Evolutionary conservation across 2,797 vertebrate species (phyloP), one percentile per base, ranked within the genome.

Genomic region (Coreius guichenoti): DNA sequence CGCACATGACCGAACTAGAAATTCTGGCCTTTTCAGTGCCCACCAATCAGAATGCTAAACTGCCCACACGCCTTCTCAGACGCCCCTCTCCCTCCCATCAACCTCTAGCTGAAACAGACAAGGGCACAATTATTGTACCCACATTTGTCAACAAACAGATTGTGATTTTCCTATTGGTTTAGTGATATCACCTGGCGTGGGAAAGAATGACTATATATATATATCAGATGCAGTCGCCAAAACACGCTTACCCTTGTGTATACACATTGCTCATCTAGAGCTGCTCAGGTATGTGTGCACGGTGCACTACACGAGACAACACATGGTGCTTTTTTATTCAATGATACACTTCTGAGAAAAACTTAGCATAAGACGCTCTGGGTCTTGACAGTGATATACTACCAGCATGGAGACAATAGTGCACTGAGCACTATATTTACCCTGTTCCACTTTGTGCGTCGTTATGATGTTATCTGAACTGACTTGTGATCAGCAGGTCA

Each of bases 1-100:
- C 13, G 33, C 91, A 82, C 89, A 89, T 93, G 92, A 89, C 88
- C 81, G 85, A 16, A 54, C 54, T 70, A 82, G 26, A 80, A 82
- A 79, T 87, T 87, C 89, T 89, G 91, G 91, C 85, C 58, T 83
- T 54, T 81, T 78, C 2, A n/a, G 49, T 76, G 80, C 90, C 86
- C 54, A 88, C 94, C 95, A 94, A 95, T 95, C 84, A 87, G 16
- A 36, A 72, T 26, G 19, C 7, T 72, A 4, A 9, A 29, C 70
- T 82, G 56, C 31, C 51, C 72, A 80, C 94, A 95, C 93, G 86
- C 95, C 93, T 93, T 90, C 89, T 54, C 21, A 5, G 19, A 81
- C 68, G 7, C 13, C 5, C 5, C 73, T 39, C 86, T 80, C 82
- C 89, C 5, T 79, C 91, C 93, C 90, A 85, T 89, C 90, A 90